Evolutionary conservation across 2,113 vertebrate species (phyloP), one percentile per base, ranked within the genome.

Genomic region (Macquaria ambigua): DNA sequence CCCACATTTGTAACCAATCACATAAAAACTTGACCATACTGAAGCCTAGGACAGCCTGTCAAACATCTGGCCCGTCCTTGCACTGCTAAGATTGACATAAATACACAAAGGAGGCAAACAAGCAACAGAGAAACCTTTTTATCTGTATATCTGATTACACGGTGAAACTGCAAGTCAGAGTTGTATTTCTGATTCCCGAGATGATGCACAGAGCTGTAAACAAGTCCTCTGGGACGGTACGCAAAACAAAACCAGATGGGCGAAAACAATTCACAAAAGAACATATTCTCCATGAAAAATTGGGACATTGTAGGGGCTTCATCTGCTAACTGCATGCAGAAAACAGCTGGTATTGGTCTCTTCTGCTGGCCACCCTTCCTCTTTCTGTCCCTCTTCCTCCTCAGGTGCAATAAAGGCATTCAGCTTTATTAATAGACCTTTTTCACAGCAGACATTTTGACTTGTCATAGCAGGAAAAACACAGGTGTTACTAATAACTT

Each of bases 221-320:
- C 91, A 93, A 85, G 83, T 81, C 91, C 78, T 77, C 67, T 87
- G 92, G 83, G 90, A 93, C 23, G 11, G 25, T 37, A 52, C 75
- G 73, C 63, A 61, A 85, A 90, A 62, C 75, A 46, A 52, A 92
- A 84, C 85, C 90, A 92, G 89, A 89, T 92, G 90, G 73, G 28
- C 15, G 77, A 90, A 87, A 92, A 90, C 91, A 91, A 92, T 87
- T 78, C 89, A 90, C 87, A 92, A 89, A 91, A 90, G 89, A 89
- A 87, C 76, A 52, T 87, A 90, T 91, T 92, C 86, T 87, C 85
- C 79, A 56, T 81, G 79, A 85, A 79, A 81, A 90, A 83, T 73
- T 79, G 87, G 68, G 66, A 89, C 86, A 89, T 78, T 79, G 89
- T 74, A n/a, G 71, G 84, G 74, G 84, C 85, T 91, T 89, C 61